These are phyloP conservation scores for Lagopus leucura DNA, from an alignment of 2,113 vertebrate species.

Conservation along the genomic window DNA sequence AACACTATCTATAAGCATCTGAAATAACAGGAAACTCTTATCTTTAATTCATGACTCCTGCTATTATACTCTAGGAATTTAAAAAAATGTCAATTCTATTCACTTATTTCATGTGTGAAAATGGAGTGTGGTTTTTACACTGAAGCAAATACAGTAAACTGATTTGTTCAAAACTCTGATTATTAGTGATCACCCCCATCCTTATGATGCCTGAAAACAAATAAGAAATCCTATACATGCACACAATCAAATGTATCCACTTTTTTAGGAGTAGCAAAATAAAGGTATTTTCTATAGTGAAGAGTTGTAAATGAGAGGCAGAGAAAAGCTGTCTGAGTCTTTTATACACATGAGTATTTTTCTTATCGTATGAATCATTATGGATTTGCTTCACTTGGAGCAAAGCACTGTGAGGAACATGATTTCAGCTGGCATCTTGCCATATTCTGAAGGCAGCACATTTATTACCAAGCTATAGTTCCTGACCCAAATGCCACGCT, in stretches of 20 bases:
- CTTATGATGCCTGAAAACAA: background rate
- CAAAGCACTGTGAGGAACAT: background rate
- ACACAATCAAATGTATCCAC: rapidly evolving
- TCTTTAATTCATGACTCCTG: background rate
- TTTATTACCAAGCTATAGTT: rapidly evolving
- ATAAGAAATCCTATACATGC: background rate
- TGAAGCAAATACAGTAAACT: background rate
- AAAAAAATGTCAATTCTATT: background rate
- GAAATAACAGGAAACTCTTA: background rate
- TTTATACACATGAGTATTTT: background rate
- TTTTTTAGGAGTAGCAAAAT: background rate
- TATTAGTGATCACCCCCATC: background rate
- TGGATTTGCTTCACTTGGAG: background rate
- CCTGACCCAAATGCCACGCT: background rate
- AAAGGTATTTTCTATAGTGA: background rate
- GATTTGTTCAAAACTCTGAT: background rate
- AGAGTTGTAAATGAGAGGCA: background rate
- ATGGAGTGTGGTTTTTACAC: background rate
- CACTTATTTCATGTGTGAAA: background rate
- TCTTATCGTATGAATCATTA: background rate
- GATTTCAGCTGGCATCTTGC: rapidly evolving
- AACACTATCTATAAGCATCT: background rate
- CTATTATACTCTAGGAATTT: background rate
- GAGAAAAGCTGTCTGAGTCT: background rate
- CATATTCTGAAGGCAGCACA: background rate